Percentiles rank a stretch among this genome's conserved stretches.
These are phyloP conservation scores for Hypselothyrea guttata DNA, from an alignment of 2,888 invertebrate genomes.

Conservation along the genomic window DNA sequence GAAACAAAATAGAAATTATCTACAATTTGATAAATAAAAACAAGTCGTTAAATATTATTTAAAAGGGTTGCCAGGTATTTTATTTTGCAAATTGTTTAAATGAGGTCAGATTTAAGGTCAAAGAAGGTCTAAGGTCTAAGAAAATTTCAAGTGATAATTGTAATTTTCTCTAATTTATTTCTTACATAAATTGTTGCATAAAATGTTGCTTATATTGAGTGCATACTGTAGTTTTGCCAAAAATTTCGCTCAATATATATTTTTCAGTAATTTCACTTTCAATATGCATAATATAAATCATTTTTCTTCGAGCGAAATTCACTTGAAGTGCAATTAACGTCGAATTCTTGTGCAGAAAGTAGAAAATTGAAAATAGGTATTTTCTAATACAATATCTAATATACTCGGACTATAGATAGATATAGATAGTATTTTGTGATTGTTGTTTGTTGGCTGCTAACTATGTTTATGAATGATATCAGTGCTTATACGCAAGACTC, in stretches of 20 bases:
- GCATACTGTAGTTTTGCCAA: constrained; percentile 18
- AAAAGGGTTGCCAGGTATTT: no score
- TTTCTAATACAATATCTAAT: background rate
- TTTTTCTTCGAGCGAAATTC: constrained; percentile 15
- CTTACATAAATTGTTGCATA: no score
- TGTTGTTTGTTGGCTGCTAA: constrained; percentile 2
- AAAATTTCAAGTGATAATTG: no score
- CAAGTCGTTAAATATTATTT: no score
- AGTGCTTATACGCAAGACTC: constrained; percentile 16
- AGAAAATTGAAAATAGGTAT: background rate
- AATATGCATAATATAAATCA: constrained; percentile 11
- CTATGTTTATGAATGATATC: constrained; percentile 58
- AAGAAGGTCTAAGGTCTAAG: no score
- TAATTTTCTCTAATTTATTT: no score
- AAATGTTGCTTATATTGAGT: constrained; percentile 7
- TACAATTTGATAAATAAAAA: no score
- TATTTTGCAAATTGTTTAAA: no score
- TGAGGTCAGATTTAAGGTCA: no score
- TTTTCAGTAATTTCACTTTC: constrained; percentile 37
- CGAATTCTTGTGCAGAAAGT: constrained; percentile 18
- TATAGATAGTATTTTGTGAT: no score
- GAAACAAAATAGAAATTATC: no score
- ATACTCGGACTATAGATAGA: background rate
- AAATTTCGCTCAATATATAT: background rate
- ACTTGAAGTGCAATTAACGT: constrained; percentile 52